Base-by-base conservation (phyloP, 2,113 vertebrate genomes). In the Phyllopteryx taeniolatus region DNA sequence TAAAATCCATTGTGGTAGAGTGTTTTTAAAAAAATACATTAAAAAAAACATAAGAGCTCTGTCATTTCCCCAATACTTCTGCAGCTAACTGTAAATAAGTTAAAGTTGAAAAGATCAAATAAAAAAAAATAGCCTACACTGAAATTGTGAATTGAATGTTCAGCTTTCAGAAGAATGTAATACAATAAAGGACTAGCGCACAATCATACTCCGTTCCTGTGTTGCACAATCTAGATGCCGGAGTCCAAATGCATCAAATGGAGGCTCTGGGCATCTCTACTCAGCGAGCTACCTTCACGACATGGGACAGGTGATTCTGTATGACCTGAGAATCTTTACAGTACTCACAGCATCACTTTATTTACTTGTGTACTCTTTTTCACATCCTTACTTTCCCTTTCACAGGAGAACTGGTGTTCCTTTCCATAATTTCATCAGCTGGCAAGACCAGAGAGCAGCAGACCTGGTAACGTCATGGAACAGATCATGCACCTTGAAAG, bases 361-460 rank as follows among this genome's bases (percentile, higher is more conserved):
- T 19, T 42, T 56, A n/a, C 33, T 68, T 35, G 8, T 53, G 6
- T 53, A 53, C 63, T 46, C 15, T 0, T 35, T 61, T 66, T 66
- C 2, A 66, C 8, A 6, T 47, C 1, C 15, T 39, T 20, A 49
- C 4, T 64, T 54, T 56, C 0, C 6, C 8, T 57, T 68, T 74
- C 39, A 53, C 89, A 99, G 97, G 89, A 93, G 73, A 80, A 97
- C 96, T 1, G 97, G 96, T 68, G 90, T 91, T 75, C 94, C 95
- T 66, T 99, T 98, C 85, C 98, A 99, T 87, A 99, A 99, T 88
- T 98, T 99, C 75, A 96, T 99, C 90, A 97, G 93, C 78, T 99
- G 97, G 97, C 97, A 97, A 93, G 97, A 99, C 70, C 83, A 93
- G 79, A 93, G 98, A 86, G 93, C 96, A 68, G 71, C 85, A 65